Percentiles rank a stretch among this genome's conserved stretches.
Evolutionary conservation across 2,797 vertebrate species (phyloP).

Genomic region (Pangasius djambal): DNA sequence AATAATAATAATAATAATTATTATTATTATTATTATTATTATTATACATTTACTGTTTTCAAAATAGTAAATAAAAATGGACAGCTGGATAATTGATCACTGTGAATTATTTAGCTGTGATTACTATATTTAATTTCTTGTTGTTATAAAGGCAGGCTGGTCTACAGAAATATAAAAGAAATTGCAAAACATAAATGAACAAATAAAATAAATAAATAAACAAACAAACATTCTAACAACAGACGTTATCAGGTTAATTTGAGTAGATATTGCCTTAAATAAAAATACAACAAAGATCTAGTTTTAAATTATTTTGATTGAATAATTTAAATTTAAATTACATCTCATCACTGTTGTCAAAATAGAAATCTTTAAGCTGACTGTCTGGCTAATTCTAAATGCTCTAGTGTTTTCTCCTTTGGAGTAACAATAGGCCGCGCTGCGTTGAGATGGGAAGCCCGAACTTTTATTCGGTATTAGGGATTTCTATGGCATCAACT

Average conservation of each 20-base stretch:
- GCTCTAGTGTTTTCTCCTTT: constrained; percentile 48
- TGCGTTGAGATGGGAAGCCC: constrained; percentile 51
- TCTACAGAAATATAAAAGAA: not conserved
- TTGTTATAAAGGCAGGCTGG: not conserved
- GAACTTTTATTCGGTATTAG: constrained; percentile 57
- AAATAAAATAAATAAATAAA: not conserved
- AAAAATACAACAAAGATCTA: not conserved
- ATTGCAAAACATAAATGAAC: not conserved
- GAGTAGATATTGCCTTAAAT: not conserved
- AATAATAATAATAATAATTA: constrained; percentile 9
- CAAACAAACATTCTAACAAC: not conserved
- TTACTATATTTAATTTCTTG: not conserved
- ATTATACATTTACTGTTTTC: not conserved
- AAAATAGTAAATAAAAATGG: not conserved
- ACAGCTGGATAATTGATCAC: not conserved
- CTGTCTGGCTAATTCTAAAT: constrained; percentile 21
- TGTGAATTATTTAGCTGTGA: not conserved
- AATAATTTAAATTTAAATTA: not conserved
- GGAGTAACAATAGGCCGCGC: constrained; percentile 36
- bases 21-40: not conserved
- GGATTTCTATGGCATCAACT: constrained; percentile 56
- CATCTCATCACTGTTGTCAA: not conserved
- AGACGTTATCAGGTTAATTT: not conserved
- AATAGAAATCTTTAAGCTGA: constrained; percentile 10
- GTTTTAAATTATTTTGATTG: not conserved